Percentiles rank a stretch among this genome's conserved stretches.
phyloP scores from a whole-genome alignment of 2,797 vertebrate genomes.

The Sebastes hubbsi region DNA sequence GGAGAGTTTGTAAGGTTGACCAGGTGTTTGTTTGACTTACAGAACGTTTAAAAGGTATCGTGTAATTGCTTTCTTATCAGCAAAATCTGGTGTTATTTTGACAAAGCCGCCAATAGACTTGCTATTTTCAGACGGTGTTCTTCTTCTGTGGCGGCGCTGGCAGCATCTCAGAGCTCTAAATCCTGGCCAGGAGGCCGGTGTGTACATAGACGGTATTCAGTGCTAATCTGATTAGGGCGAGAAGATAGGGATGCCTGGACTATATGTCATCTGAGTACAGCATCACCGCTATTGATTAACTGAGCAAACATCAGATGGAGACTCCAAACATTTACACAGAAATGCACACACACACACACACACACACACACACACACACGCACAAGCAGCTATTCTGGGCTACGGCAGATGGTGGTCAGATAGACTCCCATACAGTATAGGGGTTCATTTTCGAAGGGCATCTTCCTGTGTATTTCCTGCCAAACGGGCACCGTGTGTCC shows the following conservation, averaged over 20 bases:
- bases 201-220: slow-evolving; percentile 67
- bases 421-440: slow-evolving; percentile 39
- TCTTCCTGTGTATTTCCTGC: slow-evolving; percentile 34
- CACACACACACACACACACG: background rate
- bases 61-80: slow-evolving; percentile 66
- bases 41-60: slow-evolving; percentile 15
- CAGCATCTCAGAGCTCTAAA: slow-evolving; percentile 51
- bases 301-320: slow-evolving; percentile 73
- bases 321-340: slow-evolving; percentile 69
- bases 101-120: slow-evolving; percentile 37
- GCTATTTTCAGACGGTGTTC: slow-evolving; percentile 12
- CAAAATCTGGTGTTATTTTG: slow-evolving; percentile 53
- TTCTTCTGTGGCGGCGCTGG: slow-evolving; percentile 21
- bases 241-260: slow-evolving; percentile 60
- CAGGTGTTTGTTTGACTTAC: slow-evolving; percentile 16
- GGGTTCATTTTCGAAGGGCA: slow-evolving; percentile 25
- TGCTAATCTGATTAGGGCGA: slow-evolving; percentile 75
- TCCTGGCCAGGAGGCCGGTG: slow-evolving; percentile 67
- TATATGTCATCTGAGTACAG: slow-evolving; percentile 66
- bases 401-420: slow-evolving; percentile 62
- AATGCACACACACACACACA: slow-evolving; percentile 21
- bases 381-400: slow-evolving; percentile 11
- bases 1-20: background rate
- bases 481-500: slow-evolving; percentile 44
- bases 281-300: slow-evolving; percentile 72